phyloP scores from a whole-genome alignment of 2,113 vertebrate genomes.

The Felis catus region DNA sequence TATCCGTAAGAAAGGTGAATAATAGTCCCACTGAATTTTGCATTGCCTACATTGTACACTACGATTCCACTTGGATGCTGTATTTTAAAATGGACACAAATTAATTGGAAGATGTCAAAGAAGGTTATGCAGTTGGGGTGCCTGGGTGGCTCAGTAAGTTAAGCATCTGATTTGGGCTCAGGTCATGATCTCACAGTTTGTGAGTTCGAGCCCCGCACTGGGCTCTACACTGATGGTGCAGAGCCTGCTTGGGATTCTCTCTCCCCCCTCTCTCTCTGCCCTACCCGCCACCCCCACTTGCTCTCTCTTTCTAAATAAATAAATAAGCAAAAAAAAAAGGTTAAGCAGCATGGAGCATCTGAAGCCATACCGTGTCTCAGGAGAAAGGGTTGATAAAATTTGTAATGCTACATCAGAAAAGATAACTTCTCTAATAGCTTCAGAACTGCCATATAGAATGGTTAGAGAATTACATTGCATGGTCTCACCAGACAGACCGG shows the following conservation, averaged over 20 bases:
- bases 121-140: not conserved
- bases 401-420: not conserved
- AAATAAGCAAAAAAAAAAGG: no score
- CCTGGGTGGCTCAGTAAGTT: no score
- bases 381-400: not conserved
- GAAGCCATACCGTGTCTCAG: not conserved
- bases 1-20: not conserved
- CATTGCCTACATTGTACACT: not conserved
- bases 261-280: no score
- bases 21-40: not conserved
- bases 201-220: no score
- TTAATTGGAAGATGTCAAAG: not conserved
- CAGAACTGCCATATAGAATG: not conserved
- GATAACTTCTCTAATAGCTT: not conserved
- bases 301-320: no score
- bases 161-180: no score
- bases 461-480: not conserved
- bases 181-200: no score
- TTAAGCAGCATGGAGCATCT: not conserved
- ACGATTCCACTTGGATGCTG: not conserved
- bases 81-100: not conserved
- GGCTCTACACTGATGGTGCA: no score
- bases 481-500: not conserved
- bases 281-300: no score
- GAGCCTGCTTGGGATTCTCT: no score